Evolutionary conservation across 2,888 invertebrate genomes (phyloP), one percentile per base, ranked within the genome.

Genomic region (Belgica antarctica): DNA sequence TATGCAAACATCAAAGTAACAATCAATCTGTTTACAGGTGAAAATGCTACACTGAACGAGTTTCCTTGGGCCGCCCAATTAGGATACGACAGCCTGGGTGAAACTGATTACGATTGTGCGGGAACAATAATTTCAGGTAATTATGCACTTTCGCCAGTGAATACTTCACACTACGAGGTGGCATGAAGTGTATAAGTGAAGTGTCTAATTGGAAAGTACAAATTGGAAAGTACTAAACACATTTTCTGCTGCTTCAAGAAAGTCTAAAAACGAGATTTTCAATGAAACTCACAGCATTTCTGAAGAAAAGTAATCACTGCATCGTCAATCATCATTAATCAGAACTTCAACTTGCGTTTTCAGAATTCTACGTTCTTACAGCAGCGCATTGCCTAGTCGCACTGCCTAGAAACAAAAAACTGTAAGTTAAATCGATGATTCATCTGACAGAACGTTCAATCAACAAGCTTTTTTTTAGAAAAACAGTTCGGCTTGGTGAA

Each of bases 401-500:
- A 8, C 28, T 22, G 12, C 34, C 62, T 1, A 17, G 4, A 2
- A 22, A 17, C 46, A 7, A 1, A 7, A 47, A 41, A 10, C 8
- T 47, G 65, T 66, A 66, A 66, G 46, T 24, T 25, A n/a, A n/a
- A n/a, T n/a, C n/a, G n/a, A 5, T 10, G 24, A 12, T 59, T 10
- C 2, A 59, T 24, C 24, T 59, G 7, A 22, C 3, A 19, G 3
- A n/a, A n/a, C n/a, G n/a, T n/a, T n/a, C n/a, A n/a, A n/a, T n/a
- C n/a, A 34, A 34, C 8, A 34, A 34, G 10, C 34, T 24, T 41
- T 2, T 61, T 70, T 70, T 22, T 15, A 62, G 62, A 47, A 17
- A 2, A 24, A 25, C n/a, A 5, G 74, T 76, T n/a, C 73, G 76
- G 62, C 66, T 77, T 19, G 77, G 77, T 10, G 76, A 76, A 27